Conservation (phyloP, 1,140 invertebrate species). For the Riptortus pedestris region DNA sequence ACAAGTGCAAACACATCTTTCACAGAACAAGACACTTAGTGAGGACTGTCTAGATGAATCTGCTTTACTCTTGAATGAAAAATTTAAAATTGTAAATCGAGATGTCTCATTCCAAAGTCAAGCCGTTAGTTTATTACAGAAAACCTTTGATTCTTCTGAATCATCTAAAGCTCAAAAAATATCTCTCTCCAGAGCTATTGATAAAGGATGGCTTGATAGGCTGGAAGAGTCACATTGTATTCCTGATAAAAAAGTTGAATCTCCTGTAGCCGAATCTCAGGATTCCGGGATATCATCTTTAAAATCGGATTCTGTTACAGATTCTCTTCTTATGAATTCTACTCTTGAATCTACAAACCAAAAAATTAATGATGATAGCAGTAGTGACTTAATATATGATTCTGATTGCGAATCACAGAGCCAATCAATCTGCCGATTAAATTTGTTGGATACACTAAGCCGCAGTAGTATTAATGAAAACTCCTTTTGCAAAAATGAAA, state of each 20-base stretch:
- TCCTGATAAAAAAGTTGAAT: constrained; percentile 21
- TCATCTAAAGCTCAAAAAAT: constrained; percentile 30
- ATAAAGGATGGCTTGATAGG: constrained; percentile 46
- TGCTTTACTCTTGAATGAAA: constrained; percentile 9
- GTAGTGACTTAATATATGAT: constrained; percentile 50
- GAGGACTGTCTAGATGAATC: neutral
- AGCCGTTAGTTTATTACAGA: constrained; percentile 37
- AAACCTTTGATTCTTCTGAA: constrained; percentile 32
- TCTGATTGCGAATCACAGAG: constrained; percentile 53
- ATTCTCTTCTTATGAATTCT: constrained; percentile 3
- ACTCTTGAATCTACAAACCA: neutral
- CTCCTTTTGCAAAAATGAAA: neutral
- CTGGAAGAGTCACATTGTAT: constrained; percentile 34
- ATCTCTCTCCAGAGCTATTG: constrained; percentile 37
- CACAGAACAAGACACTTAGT: neutral
- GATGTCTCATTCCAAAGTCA: neutral
- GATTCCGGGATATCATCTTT: constrained; percentile 36
- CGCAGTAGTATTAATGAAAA: too few relatives aligned
- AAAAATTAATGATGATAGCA: constrained; percentile 16
- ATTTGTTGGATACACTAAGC: constrained; percentile 4
- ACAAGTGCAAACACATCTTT: too few relatives aligned
- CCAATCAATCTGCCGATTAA: constrained; percentile 36
- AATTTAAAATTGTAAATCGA: constrained; percentile 18
- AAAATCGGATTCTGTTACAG: constrained; percentile 24
- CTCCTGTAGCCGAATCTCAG: constrained; percentile 24